Evolutionary conservation across 2,797 vertebrate genomes (phyloP).

Genomic region (Sebastolobus altivelis): DNA sequence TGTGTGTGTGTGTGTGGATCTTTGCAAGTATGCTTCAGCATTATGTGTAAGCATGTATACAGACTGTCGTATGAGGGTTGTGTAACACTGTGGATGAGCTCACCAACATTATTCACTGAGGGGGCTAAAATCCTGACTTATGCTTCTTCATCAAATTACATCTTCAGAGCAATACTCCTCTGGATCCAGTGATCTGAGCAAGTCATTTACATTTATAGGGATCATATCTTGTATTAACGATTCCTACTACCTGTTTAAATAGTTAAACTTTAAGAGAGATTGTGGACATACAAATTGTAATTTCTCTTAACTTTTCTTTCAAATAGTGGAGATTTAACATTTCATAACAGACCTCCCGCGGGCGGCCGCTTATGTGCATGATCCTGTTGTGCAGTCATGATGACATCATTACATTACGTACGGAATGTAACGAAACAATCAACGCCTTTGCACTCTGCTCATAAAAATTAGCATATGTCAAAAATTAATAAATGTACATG

Average conservation of each 20-base stretch:
- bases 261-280: background rate
- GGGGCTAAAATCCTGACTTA: background rate
- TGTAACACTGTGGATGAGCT: constrained; percentile 16
- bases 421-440: too few species aligned
- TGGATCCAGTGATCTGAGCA: background rate
- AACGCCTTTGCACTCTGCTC: too few species aligned
- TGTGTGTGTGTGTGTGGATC: background rate
- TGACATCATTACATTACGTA: too few species aligned
- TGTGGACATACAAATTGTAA: background rate
- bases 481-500: too few species aligned
- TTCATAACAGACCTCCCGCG: too few species aligned
- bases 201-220: background rate
- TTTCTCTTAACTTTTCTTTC: background rate
- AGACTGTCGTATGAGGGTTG: background rate
- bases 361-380: too few species aligned
- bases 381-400: too few species aligned
- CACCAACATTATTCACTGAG: background rate
- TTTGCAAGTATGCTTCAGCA: background rate
- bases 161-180: background rate
- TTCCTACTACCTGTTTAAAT: background rate
- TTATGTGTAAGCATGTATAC: background rate
- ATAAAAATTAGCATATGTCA: too few species aligned
- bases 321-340: background rate
- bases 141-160: background rate
- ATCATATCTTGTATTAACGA: background rate